Conservation (phyloP, 1,140 invertebrate species). For the Nephila pilipes region DNA sequence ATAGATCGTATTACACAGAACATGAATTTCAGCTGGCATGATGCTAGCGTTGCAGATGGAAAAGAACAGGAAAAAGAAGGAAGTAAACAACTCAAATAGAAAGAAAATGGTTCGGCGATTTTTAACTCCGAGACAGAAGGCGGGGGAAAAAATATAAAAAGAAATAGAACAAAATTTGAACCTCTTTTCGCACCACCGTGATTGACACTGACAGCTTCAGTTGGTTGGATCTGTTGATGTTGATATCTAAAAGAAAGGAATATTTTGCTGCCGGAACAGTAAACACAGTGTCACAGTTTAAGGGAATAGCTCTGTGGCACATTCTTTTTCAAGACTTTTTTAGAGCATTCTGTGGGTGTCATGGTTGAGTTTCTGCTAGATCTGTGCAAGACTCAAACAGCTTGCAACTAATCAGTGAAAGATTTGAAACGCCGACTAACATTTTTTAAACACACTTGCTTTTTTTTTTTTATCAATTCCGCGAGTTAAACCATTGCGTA, state of each 20-base stretch:
- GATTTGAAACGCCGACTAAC: background rate
- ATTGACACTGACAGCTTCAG: constrained; percentile 60
- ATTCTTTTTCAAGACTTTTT: background rate
- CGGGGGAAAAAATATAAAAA: too few relatives aligned
- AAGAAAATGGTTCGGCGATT: background rate
- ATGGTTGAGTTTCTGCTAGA: background rate
- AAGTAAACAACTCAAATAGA: constrained; percentile 34
- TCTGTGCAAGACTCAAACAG: background rate
- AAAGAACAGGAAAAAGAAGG: constrained; percentile 10
- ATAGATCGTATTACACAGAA: constrained; percentile 43
- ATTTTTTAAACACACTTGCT: too few relatives aligned
- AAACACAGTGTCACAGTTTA: constrained; percentile 45
- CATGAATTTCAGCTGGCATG: constrained; percentile 50
- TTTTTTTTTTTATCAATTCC: background rate
- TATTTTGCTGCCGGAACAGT: constrained; percentile 18
- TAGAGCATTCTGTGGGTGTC: background rate
- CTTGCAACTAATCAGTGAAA: background rate
- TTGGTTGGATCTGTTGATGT: constrained; percentile 27
- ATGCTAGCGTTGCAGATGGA: constrained; percentile 29
- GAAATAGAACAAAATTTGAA: constrained; percentile 17
- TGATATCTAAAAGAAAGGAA: constrained; percentile 46
- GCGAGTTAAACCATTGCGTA: too few relatives aligned
- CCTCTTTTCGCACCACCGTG: constrained; percentile 45
- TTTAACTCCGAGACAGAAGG: background rate
- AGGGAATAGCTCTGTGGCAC: constrained; percentile 15